Evolutionary conservation across 2,888 invertebrate genomes (phyloP), one percentile per base, ranked within the genome.

Genomic region (Rhamnusium bicolor): DNA sequence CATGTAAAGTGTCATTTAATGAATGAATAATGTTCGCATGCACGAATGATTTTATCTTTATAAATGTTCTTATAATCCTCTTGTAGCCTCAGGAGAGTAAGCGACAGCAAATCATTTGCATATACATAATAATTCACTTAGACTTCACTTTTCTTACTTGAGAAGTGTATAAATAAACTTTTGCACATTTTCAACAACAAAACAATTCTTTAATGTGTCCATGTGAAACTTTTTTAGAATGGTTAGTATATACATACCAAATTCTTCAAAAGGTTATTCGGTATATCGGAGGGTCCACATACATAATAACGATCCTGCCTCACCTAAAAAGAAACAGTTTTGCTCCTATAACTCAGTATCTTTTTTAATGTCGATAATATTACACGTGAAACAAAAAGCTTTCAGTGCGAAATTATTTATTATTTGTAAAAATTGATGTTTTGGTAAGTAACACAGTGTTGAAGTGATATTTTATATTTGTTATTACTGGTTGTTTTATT

Each of bases 71-170:
- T 74, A 79, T 77, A 79, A 78, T 77, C 75, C 72, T 61, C 73
- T 62, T 58, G 71, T 61, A 71, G 72, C 71, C 61, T 51, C 69
- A 70, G 76, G 78, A 58, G 71, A 72, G 69, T 72, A 75, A 69
- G 71, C 72, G 80, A 77, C 75, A 76, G 77, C 67, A 72, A 69
- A 78, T 76, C 75, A 84, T 84, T 83, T 84, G 80, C 83, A 84
- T 84, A 81, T 80, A 84, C 82, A 80, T 79, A 80, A 81, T 82
- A 83, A 80, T 81, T 82, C 81, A 82, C 83, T 84, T 82, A 80
- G 72, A 72, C 60, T 65, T 66, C 54, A 62, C 46, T 53, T 65
- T 53, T 65, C 27, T 51, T 63, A 29, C 63, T 40, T 53, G 18
- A 18, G 32, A 29, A 65, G 53, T 53, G 12, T 32, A 65, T 65